phyloP scores from a whole-genome alignment of 2,797 vertebrate species.

The Thunnus albacares region DNA sequence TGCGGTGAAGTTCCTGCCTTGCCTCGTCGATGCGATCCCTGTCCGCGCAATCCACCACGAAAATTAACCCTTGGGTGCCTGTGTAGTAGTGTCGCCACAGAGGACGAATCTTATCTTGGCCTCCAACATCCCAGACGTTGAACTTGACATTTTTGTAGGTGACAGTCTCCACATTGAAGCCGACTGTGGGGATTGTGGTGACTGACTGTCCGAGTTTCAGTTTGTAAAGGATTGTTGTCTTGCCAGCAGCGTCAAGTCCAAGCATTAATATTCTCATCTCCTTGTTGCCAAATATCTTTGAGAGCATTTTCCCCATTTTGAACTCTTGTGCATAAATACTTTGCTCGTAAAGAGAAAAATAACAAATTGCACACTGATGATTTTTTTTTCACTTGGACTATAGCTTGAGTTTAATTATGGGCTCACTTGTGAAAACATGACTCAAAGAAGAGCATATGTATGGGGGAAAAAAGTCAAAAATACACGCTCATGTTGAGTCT shows the following conservation, averaged over 20 bases:
- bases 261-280: slow-evolving; percentile 99
- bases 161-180: slow-evolving; percentile 99
- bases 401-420: slow-evolving; percentile 48
- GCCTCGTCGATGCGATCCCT: slow-evolving; percentile 99
- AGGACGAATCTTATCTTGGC: slow-evolving; percentile 99
- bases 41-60: slow-evolving; percentile 99
- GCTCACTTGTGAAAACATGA: slow-evolving; percentile 66
- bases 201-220: slow-evolving; percentile 99
- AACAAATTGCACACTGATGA: slow-evolving; percentile 16
- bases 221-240: slow-evolving; percentile 99
- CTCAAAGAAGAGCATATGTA: slow-evolving; percentile 43
- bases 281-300: slow-evolving; percentile 99
- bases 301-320: slow-evolving; percentile 98
- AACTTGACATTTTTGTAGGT: slow-evolving; percentile 99
- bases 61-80: slow-evolving; percentile 98
- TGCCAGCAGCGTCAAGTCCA: slow-evolving; percentile 97
- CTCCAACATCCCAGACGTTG: slow-evolving; percentile 99
- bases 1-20: slow-evolving; percentile 98
- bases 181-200: slow-evolving; percentile 98
- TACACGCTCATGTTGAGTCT: slow-evolving; percentile 54
- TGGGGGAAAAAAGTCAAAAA: slow-evolving; percentile 50
- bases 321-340: slow-evolving; percentile 87
- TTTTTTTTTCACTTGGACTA: slow-evolving; percentile 45
- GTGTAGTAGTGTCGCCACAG: slow-evolving; percentile 99
- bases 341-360: slow-evolving; percentile 65